These are phyloP conservation scores for Bovichtus diacanthus DNA, from an alignment of 2,797 vertebrate species.

Conservation along the genomic window DNA sequence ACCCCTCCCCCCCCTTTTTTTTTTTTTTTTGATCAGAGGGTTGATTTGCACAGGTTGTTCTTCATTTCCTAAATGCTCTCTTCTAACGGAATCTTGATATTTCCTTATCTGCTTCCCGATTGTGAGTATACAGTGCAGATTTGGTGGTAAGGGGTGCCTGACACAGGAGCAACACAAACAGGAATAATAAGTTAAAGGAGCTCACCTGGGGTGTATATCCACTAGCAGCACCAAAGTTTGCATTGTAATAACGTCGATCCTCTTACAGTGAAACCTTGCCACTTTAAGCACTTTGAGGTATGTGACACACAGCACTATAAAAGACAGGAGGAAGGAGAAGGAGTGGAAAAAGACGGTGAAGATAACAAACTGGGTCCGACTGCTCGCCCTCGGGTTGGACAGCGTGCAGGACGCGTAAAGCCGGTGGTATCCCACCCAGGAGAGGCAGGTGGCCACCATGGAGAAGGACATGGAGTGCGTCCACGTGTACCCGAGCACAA, in stretches of 20 bases:
- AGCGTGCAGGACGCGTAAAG: slow-evolving; percentile 97
- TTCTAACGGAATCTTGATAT: background rate
- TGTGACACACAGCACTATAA: slow-evolving; percentile 92
- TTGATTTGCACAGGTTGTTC: slow-evolving; percentile 24
- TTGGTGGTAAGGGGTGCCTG: background rate
- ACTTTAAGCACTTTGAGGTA: slow-evolving; percentile 97
- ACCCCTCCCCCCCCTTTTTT: no score
- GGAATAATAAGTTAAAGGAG: background rate
- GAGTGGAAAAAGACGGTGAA: slow-evolving; percentile 93
- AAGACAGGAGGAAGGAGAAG: slow-evolving; percentile 93
- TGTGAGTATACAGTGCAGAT: background rate
- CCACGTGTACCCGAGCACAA: slow-evolving; percentile 96
- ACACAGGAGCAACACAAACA: background rate
- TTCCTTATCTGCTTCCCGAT: background rate
- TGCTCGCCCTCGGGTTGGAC: slow-evolving; percentile 85
- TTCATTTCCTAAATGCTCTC: background rate
- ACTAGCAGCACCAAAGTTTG: slow-evolving; percentile 96
- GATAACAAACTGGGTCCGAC: slow-evolving; percentile 88
- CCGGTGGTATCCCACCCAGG: slow-evolving; percentile 95
- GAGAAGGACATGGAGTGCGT: slow-evolving; percentile 93
- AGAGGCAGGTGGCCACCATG: slow-evolving; percentile 90
- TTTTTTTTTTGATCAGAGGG: background rate
- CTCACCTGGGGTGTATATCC: slow-evolving; percentile 97
- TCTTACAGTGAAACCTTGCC: slow-evolving; percentile 93
- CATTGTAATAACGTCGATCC: slow-evolving; percentile 97